These are phyloP conservation scores for Acanthornis magna DNA, from an alignment of 2,797 vertebrate species.

Conservation along the genomic window DNA sequence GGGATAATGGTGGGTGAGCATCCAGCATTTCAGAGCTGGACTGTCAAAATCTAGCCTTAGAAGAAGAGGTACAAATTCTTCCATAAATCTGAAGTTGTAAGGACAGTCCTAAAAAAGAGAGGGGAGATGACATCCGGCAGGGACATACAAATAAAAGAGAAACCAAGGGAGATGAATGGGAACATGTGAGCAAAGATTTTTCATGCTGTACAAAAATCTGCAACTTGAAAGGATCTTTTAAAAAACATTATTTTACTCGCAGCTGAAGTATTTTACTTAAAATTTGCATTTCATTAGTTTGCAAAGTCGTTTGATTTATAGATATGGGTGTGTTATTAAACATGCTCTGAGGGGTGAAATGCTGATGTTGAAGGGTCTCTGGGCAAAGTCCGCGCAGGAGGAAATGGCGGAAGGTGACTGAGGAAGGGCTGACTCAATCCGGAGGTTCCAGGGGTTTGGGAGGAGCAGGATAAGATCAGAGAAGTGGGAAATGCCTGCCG, in stretches of 20 bases:
- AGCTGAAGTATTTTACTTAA: not conserved
- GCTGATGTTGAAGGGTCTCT: not conserved
- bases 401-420: accelerated
- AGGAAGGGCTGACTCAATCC: not conserved
- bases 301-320: not conserved
- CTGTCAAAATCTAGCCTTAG: not conserved
- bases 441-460: not conserved
- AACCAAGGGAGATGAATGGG: not conserved
- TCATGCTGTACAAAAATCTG: not conserved
- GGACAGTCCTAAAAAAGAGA: not conserved
- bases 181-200: not conserved
- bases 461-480: not conserved
- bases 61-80: not conserved
- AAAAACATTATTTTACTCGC: not conserved
- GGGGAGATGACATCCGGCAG: not conserved
- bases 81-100: not conserved
- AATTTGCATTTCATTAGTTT: not conserved
- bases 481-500: not conserved
- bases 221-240: not conserved
- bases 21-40: not conserved
- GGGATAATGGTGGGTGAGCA: not conserved
- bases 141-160: not conserved
- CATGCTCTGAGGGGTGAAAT: not conserved
- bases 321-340: not conserved
- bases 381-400: not conserved